phyloP scores from a whole-genome alignment of 2,888 invertebrate species.

The Zeuzera pyrina region DNA sequence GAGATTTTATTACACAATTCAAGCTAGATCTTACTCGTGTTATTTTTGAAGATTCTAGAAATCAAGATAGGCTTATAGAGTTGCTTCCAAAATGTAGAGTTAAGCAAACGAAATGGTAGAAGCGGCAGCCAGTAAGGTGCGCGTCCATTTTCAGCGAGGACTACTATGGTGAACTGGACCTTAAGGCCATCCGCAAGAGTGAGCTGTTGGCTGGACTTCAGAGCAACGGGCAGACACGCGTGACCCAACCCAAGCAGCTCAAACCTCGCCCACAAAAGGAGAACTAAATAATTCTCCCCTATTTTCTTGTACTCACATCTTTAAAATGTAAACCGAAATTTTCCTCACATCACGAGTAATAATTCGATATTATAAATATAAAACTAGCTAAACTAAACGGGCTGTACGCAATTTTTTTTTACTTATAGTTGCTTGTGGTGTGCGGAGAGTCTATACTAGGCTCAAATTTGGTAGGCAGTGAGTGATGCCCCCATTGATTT shows the following conservation, averaged over 20 bases:
- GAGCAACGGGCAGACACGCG: conserved; percentile 65
- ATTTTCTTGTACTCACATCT: conserved; percentile 61
- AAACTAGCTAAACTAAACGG: no score
- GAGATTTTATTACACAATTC: conserved; percentile 61
- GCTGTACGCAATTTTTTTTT: conserved; percentile 24
- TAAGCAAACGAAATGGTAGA: conserved; percentile 35
- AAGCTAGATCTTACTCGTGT: no score
- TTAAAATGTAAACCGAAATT: conserved; percentile 25
- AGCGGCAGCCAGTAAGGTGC: conserved; percentile 61
- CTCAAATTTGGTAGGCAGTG: conserved; percentile 47
- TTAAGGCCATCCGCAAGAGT: conserved; percentile 96
- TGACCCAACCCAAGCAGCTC: conserved; percentile 56
- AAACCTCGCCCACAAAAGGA: conserved; percentile 74
- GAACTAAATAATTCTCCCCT: conserved; percentile 44
- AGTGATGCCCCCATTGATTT: conserved; percentile 51
- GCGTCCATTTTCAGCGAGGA: conserved; percentile 87
- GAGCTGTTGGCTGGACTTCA: conserved; percentile 88
- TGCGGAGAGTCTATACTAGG: conserved; percentile 42
- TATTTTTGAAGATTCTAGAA: not conserved
- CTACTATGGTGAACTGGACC: conserved; percentile 95
- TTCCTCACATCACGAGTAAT: conserved; percentile 41
- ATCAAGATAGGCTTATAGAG: not conserved
- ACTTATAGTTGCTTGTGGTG: conserved; percentile 41
- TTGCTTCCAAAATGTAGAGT: conserved; percentile 21
- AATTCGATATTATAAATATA: conserved; percentile 12